A percentile compares a stretch with the other conserved stretches of the same genome.
phyloP scores from a whole-genome alignment of 2,797 vertebrate genomes.

The Malacoctenus gilli region DNA sequence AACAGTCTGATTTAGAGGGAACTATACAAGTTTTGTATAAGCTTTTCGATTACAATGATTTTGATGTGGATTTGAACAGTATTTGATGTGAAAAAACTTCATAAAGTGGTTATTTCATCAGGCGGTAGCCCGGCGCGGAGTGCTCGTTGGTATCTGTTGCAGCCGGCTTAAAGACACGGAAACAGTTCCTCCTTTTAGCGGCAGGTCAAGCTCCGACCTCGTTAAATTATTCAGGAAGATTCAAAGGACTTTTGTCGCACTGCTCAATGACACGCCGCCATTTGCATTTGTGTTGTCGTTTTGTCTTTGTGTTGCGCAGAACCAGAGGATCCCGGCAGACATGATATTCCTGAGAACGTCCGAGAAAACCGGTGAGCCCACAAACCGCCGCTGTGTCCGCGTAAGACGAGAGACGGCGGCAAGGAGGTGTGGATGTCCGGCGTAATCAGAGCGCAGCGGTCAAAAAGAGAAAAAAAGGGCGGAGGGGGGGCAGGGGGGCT shows the following conservation, averaged over 20 bases:
- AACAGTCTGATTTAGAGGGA: too few relatives aligned
- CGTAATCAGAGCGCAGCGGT: too few relatives aligned
- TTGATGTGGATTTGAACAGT: too few relatives aligned
- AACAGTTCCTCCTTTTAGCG: slow-evolving; percentile 53
- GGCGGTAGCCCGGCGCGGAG: too few relatives aligned
- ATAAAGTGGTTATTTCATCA: too few relatives aligned
- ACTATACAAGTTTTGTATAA: too few relatives aligned
- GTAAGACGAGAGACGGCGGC: slow-evolving; percentile 9
- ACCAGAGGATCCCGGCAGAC: slow-evolving; percentile 97
- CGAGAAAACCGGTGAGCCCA: slow-evolving; percentile 91
- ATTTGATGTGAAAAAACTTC: too few relatives aligned
- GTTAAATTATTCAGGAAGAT: slow-evolving; percentile 75
- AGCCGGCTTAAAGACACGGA: slow-evolving; percentile 22
- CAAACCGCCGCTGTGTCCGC: neutral
- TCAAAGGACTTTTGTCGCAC: slow-evolving; percentile 45
- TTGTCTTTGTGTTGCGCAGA: slow-evolving; percentile 76
- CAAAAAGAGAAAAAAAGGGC: too few relatives aligned
- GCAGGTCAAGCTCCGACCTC: slow-evolving; percentile 66
- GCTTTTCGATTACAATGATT: too few relatives aligned
- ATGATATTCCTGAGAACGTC: slow-evolving; percentile 98
- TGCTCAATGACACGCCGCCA: slow-evolving; percentile 29
- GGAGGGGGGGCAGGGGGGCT: too few relatives aligned
- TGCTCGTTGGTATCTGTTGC: slow-evolving; percentile 22
- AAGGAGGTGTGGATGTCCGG: neutral
- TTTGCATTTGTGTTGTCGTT: slow-evolving; percentile 1